Percentiles rank a stretch among this genome's conserved stretches.
These are phyloP conservation scores for Phataginus tricuspis DNA, from an alignment of 2,797 vertebrate genomes.

Conservation along the genomic window DNA sequence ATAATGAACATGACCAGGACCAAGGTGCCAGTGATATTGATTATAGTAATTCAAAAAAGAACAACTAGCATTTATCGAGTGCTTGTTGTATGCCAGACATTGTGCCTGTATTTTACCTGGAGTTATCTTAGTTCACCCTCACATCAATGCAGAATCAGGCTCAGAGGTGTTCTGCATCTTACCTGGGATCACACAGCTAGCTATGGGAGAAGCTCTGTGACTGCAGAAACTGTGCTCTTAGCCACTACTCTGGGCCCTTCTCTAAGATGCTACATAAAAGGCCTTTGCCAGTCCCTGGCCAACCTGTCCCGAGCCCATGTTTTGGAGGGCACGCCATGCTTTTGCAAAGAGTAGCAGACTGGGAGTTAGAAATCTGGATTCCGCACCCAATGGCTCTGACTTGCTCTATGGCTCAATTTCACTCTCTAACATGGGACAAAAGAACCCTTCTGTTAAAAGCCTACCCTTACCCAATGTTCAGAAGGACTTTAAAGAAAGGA, in stretches of 20 bases:
- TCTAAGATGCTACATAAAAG: neutral
- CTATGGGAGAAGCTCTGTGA: neutral
- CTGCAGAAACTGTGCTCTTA: neutral
- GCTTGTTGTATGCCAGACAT: neutral
- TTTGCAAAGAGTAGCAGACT: neutral
- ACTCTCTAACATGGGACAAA: neutral
- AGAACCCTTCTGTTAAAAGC: neutral
- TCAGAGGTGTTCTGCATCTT: neutral
- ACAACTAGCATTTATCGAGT: neutral
- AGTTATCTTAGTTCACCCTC: neutral
- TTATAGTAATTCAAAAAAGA: neutral
- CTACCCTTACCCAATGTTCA: neutral
- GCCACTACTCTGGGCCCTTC: neutral
- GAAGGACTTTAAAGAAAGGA: neutral
- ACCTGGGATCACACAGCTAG: neutral
- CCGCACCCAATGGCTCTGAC: neutral
- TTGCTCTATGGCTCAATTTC: neutral
- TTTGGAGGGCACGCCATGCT: neutral
- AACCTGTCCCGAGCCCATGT: neutral
- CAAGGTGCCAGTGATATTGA: neutral
- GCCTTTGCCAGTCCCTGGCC: neutral
- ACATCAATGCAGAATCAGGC: neutral
- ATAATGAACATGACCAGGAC: neutral
- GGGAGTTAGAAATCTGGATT: neutral
- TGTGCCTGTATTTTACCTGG: neutral